Evolutionary conservation across 1,140 invertebrate genomes (phyloP), one percentile per base, ranked within the genome.

Genomic region (Paralvinella palmiformis): DNA sequence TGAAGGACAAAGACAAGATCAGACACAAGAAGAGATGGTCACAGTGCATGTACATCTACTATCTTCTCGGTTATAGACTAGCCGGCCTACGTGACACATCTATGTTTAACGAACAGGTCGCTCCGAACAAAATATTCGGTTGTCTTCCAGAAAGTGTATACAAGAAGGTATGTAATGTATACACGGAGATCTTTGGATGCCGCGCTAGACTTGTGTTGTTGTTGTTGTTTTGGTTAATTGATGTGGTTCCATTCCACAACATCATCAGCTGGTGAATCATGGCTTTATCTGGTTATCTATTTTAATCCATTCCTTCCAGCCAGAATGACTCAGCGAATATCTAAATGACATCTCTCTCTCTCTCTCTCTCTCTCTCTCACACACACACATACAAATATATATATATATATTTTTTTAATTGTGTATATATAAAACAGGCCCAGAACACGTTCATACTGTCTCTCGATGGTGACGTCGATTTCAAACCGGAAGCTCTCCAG

Each of bases 361-460:
- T 20, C 10, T 20, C 10, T 48, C 27, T 48, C 2, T 48, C 20
- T 20, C 4, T 2, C 27, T 48, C 20, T 48, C 20, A 20, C 27
- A 20, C 10, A 10, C 2, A 24, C 27, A 48, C 20, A 3, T 20
- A 20, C 27, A 24, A 3, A n/a, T 20, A 48, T 10, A 24, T 48
- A 20, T 3, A 4, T n/a, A 20, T 48, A 20, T 10, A 3, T 20
- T 48, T 10, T n/a, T 48, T 10, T n/a, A n/a, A 10, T 10, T 48
- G 27, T 10, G 27, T 20, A 48, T 10, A 48, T 10, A 48, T 48
- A 20, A 20, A 2, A 29, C 63, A 77, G 78, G 94, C 94, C 0
- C 95, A 98, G 79, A 98, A 98, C 74, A 99, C 96, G 0, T 98
- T 89, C 77, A 81, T 99, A n/a, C 79, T 99, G n/a, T 96, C 96